Evolutionary conservation across 2,888 invertebrate species (phyloP).

Genomic region (Macropis europaea): DNA sequence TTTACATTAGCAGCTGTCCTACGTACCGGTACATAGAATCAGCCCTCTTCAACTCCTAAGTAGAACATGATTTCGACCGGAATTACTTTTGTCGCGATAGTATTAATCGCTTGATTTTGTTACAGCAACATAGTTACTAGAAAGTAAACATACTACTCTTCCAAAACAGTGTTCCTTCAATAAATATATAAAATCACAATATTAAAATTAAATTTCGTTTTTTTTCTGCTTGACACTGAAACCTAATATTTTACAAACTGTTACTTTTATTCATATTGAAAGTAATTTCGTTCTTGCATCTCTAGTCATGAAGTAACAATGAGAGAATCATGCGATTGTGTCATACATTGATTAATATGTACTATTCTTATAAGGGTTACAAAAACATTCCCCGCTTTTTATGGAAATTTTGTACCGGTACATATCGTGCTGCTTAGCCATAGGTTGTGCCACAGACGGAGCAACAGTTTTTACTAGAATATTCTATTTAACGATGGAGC

Average conservation of each 20-base stretch:
- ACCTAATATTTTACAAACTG: neutral
- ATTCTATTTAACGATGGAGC: constrained; percentile 57
- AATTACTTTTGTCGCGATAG: neutral
- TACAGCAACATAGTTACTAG: no score
- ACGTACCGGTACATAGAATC: constrained; percentile 54
- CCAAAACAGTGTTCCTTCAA: constrained; percentile 9
- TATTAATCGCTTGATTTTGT: no score
- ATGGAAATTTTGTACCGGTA: constrained; percentile 49
- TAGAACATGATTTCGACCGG: neutral
- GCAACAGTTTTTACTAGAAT: constrained; percentile 46
- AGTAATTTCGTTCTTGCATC: constrained; percentile 27
- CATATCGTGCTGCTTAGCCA: constrained; percentile 61
- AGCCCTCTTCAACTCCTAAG: neutral
- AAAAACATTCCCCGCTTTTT: constrained; percentile 1
- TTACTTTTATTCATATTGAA: neutral
- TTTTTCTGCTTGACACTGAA: no score
- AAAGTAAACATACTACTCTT: no score
- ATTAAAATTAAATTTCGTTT: constrained; percentile 15
- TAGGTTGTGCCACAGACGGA: constrained; percentile 59
- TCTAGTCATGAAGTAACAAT: constrained; percentile 57
- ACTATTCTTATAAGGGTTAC: neutral
- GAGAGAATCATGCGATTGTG: constrained; percentile 19
- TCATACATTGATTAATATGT: neutral
- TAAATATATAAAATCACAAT: constrained; percentile 5
- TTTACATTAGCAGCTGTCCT: constrained; percentile 50